Base-by-base conservation (phyloP, 2,888 invertebrate species). In the Eupithecia exiguata region DNA sequence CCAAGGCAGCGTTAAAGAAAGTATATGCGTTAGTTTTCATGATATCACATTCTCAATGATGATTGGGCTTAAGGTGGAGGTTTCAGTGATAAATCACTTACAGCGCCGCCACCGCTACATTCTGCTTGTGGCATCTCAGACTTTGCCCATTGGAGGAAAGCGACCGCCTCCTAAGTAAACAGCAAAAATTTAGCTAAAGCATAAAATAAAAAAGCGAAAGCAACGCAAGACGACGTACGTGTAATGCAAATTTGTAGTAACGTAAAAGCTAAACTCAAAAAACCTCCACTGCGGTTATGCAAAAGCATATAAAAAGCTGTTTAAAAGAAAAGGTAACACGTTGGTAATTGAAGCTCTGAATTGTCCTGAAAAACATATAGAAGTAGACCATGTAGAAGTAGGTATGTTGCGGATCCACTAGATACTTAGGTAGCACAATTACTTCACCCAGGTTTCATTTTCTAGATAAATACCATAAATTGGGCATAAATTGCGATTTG, bases 1-100 rank as follows among this genome's bases (percentile, higher is more conserved):
- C 93, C 94, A 86, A 92, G 87, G 94, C 92, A 90, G 94, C 94
- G 90, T 93, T 91, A 92, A 93, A 91, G 25, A 91, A 89, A 89
- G 80, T 86, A 92, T 86, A 93, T 92, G 92, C 90, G 91, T 93
- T 94, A 93, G 91, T 92, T 91, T 86, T 92, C 90, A 88, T 92
- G 91, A 92, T 89, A 90, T 88, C 90, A 88, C 84, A 83, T 77
- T 83, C 82, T 79, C 80, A 80, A 81, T 77, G 84, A 84, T 80
- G 84, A 82, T 82, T 78, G 88, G 88, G 88, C 88, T 84, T 87
- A 89, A 87, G 89, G 84, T 84, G 84, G 85, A 80, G 80, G 77
- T 83, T 84, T 89, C 87, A 86, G 85, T 89, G 89, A 87, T 89
- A 81, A 72, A 72, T 91, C 92, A 95, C 94, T 94, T 94, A 95